phyloP scores from a whole-genome alignment of 2,797 vertebrate genomes.

The Lepilemur ruficaudatus region DNA sequence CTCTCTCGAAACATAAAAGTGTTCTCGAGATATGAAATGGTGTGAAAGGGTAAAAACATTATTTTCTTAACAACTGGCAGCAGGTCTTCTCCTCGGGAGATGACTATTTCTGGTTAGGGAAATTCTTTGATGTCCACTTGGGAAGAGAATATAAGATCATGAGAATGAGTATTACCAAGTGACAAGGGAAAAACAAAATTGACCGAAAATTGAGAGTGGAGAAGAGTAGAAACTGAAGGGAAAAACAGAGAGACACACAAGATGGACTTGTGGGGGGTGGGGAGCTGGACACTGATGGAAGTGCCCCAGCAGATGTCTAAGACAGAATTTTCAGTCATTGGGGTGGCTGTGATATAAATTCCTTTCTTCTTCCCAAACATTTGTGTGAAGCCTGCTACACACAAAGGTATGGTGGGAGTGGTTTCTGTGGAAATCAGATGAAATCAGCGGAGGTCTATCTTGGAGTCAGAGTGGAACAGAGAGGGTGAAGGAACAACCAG shows the following conservation, averaged over 20 bases:
- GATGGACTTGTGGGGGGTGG: rapidly evolving
- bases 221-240: too few species aligned
- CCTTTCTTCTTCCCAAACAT: not conserved
- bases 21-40: not conserved
- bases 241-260: not conserved
- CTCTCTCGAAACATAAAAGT: not conserved
- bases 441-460: not conserved
- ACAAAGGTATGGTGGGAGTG: not conserved
- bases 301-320: not conserved
- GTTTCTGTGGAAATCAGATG: not conserved
- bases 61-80: not conserved
- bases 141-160: not conserved
- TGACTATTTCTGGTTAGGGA: not conserved
- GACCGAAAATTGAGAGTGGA: not conserved
- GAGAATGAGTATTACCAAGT: not conserved
- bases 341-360: not conserved
- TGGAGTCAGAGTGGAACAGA: not conserved
- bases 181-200: not conserved
- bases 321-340: not conserved
- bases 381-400: not conserved
- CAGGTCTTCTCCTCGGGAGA: not conserved
- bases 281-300: not conserved
- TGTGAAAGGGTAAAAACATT: not conserved
- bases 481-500: not conserved
- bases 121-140: not conserved